Percentiles rank a stretch among this genome's conserved stretches.
Conservation (phyloP, 2,888 invertebrate species). For the Dendrolimus houi region DNA sequence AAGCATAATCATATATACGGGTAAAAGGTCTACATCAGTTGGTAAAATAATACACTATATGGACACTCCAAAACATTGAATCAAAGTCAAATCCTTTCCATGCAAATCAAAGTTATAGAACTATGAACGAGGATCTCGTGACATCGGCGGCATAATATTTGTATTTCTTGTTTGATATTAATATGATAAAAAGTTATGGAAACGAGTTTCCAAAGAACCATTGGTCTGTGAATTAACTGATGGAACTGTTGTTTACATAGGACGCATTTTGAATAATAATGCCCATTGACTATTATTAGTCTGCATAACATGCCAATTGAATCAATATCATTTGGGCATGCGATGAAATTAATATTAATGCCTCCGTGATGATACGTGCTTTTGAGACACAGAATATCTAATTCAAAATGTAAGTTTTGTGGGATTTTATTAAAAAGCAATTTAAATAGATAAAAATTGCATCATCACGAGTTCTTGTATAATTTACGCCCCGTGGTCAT, state of each 20-base stretch:
- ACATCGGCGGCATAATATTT: constrained; percentile 31
- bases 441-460: constrained; percentile 14
- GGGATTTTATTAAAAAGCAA: neutral
- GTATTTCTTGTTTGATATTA: constrained; percentile 28
- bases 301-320: neutral
- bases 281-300: constrained; percentile 4
- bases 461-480: constrained; percentile 22
- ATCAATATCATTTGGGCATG: neutral
- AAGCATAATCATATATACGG: too few species aligned
- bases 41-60: too few species aligned
- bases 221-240: constrained; percentile 17
- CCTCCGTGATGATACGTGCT: neutral
- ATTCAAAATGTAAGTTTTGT: neutral
- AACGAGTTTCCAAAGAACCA: constrained; percentile 22
- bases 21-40: too few species aligned
- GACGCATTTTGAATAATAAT: constrained; percentile 19
- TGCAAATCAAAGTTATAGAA: constrained; percentile 3
- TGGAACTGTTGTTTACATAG: constrained; percentile 14
- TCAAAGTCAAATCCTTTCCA: neutral
- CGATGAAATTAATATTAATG: neutral
- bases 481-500: constrained; percentile 34
- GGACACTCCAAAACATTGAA: too few species aligned
- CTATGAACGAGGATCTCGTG: constrained; percentile 27
- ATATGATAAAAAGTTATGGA: constrained; percentile 27
- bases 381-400: neutral